Conservation (phyloP, 2,888 invertebrate genomes). For the Diaprepes abbreviatus region DNA sequence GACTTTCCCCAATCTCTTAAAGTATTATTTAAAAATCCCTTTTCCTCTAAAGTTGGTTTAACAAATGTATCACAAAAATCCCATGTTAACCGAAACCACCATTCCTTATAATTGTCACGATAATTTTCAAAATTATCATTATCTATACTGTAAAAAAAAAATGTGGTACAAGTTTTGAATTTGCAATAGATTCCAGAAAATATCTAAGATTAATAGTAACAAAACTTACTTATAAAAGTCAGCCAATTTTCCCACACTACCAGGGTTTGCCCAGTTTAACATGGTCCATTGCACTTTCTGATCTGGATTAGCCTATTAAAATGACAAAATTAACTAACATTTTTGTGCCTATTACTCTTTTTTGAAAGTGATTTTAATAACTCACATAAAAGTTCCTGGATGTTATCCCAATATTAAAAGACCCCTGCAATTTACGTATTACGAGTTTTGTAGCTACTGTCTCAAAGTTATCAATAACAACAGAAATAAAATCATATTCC, state of each 20-base stretch:
- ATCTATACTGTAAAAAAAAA: conserved; percentile 55
- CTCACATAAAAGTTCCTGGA: conserved; percentile 62
- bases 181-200: neutral
- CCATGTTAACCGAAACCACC: conserved; percentile 63
- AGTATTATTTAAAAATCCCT: conserved; percentile 39
- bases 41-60: conserved; percentile 53
- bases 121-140: conserved; percentile 58
- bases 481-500: conserved; percentile 55
- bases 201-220: too few relatives aligned
- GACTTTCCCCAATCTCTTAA: conserved; percentile 40
- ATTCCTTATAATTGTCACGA: conserved; percentile 59
- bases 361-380: too few relatives aligned
- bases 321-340: too few relatives aligned
- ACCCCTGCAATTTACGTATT: conserved; percentile 56
- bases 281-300: conserved; percentile 63
- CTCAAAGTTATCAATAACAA: conserved; percentile 61
- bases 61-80: conserved; percentile 60
- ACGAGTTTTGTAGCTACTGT: conserved; percentile 57
- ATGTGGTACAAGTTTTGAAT: neutral
- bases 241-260: conserved; percentile 57
- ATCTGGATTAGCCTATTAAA: conserved; percentile 59
- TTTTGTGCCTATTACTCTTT: too few relatives aligned
- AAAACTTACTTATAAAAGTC: conserved; percentile 58
- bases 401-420: conserved; percentile 62
- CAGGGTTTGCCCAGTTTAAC: conserved; percentile 62